These are phyloP conservation scores for Anthoscopus minutus DNA, from an alignment of 2,113 vertebrate genomes.

Conservation along the genomic window DNA sequence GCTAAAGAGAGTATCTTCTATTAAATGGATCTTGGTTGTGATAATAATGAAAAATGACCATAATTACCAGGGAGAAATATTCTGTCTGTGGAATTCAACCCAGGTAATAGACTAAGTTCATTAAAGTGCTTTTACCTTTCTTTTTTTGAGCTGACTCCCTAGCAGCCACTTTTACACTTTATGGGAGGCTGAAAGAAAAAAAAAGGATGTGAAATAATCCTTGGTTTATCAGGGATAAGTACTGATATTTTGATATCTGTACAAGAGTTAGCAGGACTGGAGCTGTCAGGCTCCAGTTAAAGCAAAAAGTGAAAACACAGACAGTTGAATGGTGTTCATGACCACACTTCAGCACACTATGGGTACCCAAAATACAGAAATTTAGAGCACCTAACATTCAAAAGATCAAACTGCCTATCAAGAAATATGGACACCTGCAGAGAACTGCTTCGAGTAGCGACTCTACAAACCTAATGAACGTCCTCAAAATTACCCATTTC, in stretches of 20 bases:
- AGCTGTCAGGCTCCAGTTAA: neutral
- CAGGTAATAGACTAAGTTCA: neutral
- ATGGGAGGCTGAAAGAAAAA: neutral
- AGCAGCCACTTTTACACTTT: neutral
- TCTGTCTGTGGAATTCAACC: neutral
- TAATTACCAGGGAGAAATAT: neutral
- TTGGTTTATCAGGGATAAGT: neutral
- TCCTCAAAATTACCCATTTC: neutral
- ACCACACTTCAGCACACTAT: neutral
- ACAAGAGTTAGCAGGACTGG: neutral
- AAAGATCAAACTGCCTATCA: neutral
- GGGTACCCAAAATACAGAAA: neutral
- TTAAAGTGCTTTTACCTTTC: neutral
- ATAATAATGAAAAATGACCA: conserved; percentile 2
- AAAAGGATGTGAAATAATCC: neutral
- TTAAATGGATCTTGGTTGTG: neutral
- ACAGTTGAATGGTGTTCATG: neutral
- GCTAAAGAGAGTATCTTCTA: neutral
- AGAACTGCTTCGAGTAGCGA: neutral
- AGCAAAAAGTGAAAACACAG: neutral
- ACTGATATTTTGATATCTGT: neutral
- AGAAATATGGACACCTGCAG: accelerated
- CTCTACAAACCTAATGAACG: neutral
- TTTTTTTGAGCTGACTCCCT: neutral
- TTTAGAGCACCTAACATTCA: neutral